Conservation (phyloP, 2,888 invertebrate genomes). For the Ptychoptera albimana region DNA sequence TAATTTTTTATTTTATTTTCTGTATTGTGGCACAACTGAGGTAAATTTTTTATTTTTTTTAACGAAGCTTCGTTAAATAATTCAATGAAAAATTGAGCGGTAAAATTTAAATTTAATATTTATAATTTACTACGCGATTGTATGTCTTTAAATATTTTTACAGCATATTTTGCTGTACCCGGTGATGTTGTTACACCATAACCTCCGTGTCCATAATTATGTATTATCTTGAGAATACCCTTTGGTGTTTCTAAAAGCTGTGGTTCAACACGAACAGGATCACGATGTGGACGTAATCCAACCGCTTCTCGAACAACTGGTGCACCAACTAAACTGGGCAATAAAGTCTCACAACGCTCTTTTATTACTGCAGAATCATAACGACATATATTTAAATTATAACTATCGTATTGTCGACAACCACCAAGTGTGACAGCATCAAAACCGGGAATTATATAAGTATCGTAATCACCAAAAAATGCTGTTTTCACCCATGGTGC, state of each 20-base stretch:
- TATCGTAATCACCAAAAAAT: slow-evolving; percentile 71
- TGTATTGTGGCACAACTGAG: too few species aligned
- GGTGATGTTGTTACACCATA: slow-evolving; percentile 84
- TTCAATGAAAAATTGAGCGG: neutral
- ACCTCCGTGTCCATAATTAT: slow-evolving; percentile 92
- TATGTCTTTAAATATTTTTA: slow-evolving; percentile 45
- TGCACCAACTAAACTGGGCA: slow-evolving; percentile 49
- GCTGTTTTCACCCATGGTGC: slow-evolving; percentile 86
- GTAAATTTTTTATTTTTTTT: neutral
- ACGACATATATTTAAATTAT: slow-evolving; percentile 44
- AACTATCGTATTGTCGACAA: slow-evolving; percentile 66
- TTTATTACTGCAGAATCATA: slow-evolving; percentile 62
- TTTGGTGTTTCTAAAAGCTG: slow-evolving; percentile 31
- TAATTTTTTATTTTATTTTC: too few species aligned
- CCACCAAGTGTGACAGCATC: slow-evolving; percentile 70
- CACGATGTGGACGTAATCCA: slow-evolving; percentile 71
- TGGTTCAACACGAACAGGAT: slow-evolving; percentile 52
- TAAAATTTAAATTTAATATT: neutral
- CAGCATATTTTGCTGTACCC: slow-evolving; percentile 67
- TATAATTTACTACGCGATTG: slow-evolving; percentile 26
- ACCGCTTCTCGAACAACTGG: slow-evolving; percentile 47
- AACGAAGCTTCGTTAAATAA: neutral
- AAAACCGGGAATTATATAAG: slow-evolving; percentile 70
- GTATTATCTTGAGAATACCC: slow-evolving; percentile 50
- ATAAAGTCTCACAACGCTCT: slow-evolving; percentile 56